Base-by-base conservation (phyloP, 53 echinoderm and acorn worm genomes). In the Actinopyga echinites region DNA sequence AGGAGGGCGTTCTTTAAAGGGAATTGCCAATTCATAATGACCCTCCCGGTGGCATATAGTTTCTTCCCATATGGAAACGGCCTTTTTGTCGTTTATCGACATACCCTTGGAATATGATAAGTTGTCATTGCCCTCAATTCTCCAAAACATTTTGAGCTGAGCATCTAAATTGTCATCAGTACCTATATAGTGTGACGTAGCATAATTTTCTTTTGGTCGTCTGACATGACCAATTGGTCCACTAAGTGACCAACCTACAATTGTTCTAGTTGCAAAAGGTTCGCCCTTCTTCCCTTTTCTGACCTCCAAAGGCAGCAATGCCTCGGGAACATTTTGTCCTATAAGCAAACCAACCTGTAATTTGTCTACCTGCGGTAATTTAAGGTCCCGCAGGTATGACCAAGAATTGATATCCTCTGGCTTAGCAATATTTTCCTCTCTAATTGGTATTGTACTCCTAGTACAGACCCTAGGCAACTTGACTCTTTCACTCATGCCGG, bases 61-160 rank as follows among this genome's bases (percentile, higher is more conserved):
- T 4, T 80, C 56, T 4, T 80, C 80, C 59, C 54, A 55, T 28
- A 80, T 4, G 13, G 30, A 55, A 8, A 80, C 20, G 10, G 30
- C 54, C 30, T 30, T 55, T 56, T 80, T 80, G 19, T 80, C 80
- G 23, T 80, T 32, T 4, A 80, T 59, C 10, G 77, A 85, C 85
- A 85, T 85, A 24, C 74, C 75, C 61, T 74, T 85, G 2, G 40
- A 30, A 2, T 59, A 37, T 3, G 52, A 6, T 19, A 85, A 63
- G n/a, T 64, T 64, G 31, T 86, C 86, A 75, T 62, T 56, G 13
- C 64, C 61, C 26, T 83, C 90, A 3, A 86, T 30, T 74, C 80
- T 84, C 91, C 91, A 87, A 75, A 91, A 91, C 57, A 19, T 61
- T 35, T 91, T 52, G 30, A 87, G n/a, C 55, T 91, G 91, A 5